Conservation (phyloP, 2,113 vertebrate species). For the Plotosus lineatus region DNA sequence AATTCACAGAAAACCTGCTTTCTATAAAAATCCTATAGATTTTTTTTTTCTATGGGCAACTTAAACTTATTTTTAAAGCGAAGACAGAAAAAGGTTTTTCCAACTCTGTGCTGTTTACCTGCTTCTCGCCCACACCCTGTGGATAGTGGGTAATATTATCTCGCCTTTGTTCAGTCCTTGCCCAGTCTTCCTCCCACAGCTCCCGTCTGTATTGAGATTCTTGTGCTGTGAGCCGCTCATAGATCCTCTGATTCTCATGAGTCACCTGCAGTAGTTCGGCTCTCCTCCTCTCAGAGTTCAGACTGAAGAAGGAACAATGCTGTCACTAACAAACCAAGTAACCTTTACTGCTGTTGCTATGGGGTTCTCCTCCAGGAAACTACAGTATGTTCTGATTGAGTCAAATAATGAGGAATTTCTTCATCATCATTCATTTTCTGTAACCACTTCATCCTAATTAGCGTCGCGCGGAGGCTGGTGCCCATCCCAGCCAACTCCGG, state of each 20-base stretch:
- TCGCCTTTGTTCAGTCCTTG: conserved; percentile 55
- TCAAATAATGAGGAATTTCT: neutral
- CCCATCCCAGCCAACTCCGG: no score
- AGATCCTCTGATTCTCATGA: conserved; percentile 71
- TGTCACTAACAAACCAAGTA: neutral
- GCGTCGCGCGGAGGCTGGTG: no score
- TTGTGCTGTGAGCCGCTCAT: conserved; percentile 65
- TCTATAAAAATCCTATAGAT: no score
- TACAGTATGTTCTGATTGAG: neutral
- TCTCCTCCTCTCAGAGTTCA: conserved; percentile 68
- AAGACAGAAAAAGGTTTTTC: neutral
- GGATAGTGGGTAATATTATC: conserved; percentile 68
- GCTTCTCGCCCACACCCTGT: conserved; percentile 46
- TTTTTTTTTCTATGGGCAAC: no score
- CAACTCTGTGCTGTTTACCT: conserved; percentile 51
- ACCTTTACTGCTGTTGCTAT: neutral
- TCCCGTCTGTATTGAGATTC: conserved; percentile 69
- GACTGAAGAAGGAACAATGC: conserved; percentile 56
- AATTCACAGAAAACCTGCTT: no score
- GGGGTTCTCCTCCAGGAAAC: neutral
- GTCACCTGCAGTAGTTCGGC: conserved; percentile 61
- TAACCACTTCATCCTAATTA: no score
- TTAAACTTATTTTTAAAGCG: no score
- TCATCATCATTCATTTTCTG: neutral
- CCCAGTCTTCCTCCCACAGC: conserved; percentile 72